Conservation (phyloP, 2,113 vertebrate species). For the Piprites chloris region DNA sequence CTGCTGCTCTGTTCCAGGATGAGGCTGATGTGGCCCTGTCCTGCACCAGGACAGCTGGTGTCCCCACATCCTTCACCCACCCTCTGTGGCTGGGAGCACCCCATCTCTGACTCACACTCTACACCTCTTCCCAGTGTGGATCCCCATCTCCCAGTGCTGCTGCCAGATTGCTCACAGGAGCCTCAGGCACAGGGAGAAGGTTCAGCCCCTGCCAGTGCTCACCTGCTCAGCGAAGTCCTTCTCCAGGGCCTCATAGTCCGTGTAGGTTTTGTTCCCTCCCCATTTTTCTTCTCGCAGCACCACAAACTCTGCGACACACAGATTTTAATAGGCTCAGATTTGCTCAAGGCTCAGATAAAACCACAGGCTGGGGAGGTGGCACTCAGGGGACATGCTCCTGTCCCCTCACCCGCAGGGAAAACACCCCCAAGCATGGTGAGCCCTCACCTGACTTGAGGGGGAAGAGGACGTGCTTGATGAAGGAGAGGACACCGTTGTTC, state of each 20-base stretch:
- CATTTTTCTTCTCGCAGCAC: slow-evolving; percentile 90
- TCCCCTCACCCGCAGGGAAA: neutral
- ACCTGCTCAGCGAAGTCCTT: slow-evolving; percentile 93
- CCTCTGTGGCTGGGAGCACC: neutral
- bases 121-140: rapidly evolving
- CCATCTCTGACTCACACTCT: neutral
- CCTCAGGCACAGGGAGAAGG: neutral
- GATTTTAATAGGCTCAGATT: neutral
- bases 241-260: slow-evolving; percentile 82
- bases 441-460: slow-evolving; percentile 86
- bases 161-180: neutral
- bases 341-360: neutral
- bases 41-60: neutral
- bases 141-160: neutral
- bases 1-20: neutral
- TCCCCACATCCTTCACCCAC: neutral
- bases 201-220: neutral
- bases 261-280: slow-evolving; percentile 94
- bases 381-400: neutral
- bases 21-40: neutral
- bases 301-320: slow-evolving; percentile 81
- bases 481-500: slow-evolving; percentile 92
- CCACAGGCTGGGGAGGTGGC: neutral
- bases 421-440: rapidly evolving
- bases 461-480: slow-evolving; percentile 92